Percentiles rank a stretch among this genome's conserved stretches.
Conservation (phyloP, 2,797 vertebrate genomes). For the Smutsia temminckii region DNA sequence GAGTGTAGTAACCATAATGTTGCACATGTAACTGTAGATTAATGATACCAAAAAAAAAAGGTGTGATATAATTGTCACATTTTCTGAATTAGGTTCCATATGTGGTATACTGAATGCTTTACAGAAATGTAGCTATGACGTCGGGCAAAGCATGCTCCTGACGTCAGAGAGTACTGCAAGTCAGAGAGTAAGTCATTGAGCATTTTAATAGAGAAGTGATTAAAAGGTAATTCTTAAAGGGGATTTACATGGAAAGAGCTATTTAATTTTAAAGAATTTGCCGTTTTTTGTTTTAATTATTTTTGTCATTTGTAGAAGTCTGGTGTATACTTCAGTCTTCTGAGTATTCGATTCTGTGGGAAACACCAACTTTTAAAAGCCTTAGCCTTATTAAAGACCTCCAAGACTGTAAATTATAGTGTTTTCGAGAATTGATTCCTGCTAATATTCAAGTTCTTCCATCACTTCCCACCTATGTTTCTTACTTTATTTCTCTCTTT, state of each 20-base stretch:
- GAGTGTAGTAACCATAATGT: no score
- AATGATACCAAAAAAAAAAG: not conserved
- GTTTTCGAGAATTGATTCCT: not conserved
- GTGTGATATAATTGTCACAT: conserved; percentile 37
- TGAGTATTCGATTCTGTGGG: not conserved
- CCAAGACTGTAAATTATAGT: not conserved
- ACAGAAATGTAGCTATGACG: not conserved
- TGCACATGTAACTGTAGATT: no score
- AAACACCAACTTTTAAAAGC: not conserved
- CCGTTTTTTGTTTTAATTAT: not conserved
- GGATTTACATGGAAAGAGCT: not conserved
- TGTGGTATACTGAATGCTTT: not conserved
- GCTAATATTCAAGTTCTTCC: not conserved
- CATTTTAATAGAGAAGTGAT: not conserved
- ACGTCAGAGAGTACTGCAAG: not conserved
- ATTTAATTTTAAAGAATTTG: not conserved
- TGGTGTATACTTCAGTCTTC: not conserved
- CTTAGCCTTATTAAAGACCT: not conserved
- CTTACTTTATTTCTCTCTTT: not conserved
- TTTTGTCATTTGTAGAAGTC: not conserved
- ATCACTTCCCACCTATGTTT: not conserved
- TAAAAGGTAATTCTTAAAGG: conserved; percentile 30
- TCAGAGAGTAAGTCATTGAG: not conserved
- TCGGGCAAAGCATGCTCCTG: not conserved
- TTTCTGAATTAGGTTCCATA: not conserved